Base-by-base conservation (phyloP, 2,888 invertebrate genomes). In the Macrosoma leucophasiata region DNA sequence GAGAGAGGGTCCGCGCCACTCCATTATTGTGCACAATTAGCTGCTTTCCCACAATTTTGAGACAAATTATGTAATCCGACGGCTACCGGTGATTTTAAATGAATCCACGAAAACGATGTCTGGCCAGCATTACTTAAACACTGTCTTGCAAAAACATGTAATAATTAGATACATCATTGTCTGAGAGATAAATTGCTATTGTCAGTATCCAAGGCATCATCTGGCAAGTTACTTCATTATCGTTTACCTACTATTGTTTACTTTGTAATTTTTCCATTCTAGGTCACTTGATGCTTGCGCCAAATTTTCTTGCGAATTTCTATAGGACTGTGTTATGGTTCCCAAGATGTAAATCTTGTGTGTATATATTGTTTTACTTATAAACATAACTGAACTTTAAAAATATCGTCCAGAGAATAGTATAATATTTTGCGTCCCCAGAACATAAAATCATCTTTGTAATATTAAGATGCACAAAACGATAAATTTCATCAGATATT, bases 151-250 rank as follows among this genome's bases (percentile, higher is more conserved):
- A 58, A 60, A 46, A 53, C 50, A 58, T 44, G 46, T 53, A 43
- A 46, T 58, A 59, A 61, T 60, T 50, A 61, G 50, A 61, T 52
- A 59, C 66, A 63, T 69, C 63, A 70, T 73, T 71, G 67, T 68
- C 51, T 58, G 37, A 50, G 46, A 55, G 52, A 66, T 57, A 69
- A 72, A 76, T 77, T 64, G 61, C 58, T 50, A 76, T 75, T 74
- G 72, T 76, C 56, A 73, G 70, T 71, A 76, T 74, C 71, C 72
- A 73, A 67, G 61, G 61, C 54, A 52, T 50, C 37, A 56, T 46
- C 52, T 50, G 56, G 59, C 61, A 67, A 52, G 51, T 66, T 66
- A 63, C 57, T 46, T 62, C 53, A 58, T 58, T 52, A 32, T 31
- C 26, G 18, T 40, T 21, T 26, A 28, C 29, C 19, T 10, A 13